Evolutionary conservation across 2,888 invertebrate species (phyloP), one percentile per base, ranked within the genome.

Genomic region (Neocrepidodera transversa): DNA sequence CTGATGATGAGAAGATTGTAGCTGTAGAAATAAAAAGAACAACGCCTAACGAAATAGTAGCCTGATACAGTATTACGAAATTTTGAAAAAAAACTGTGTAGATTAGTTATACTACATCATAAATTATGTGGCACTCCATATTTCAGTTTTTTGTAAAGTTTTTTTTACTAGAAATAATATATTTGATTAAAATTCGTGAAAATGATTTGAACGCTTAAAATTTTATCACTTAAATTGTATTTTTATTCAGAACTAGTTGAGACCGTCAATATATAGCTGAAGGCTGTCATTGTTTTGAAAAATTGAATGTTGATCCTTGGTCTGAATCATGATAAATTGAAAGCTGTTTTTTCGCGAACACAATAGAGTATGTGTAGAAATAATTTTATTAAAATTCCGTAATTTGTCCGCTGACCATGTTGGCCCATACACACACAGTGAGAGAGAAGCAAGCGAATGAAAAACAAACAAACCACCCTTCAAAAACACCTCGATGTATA

Each of bases 401-500:
- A 68, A 65, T 66, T 68, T 63, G 67, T 62, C 66, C 65, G 57
- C 50, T 62, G 64, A 64, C 63, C 66, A 66, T 63, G 67, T 64
- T 60, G 63, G 60, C 53, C 58, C 54, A 53, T 49, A 43, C 47
- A 60, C 54, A 51, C 59, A 60, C 60, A n/a, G n/a, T n/a, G n/a
- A n/a, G n/a, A n/a, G n/a, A n/a, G n/a, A n/a, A n/a, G 57, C 56
- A 60, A 53, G 53, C 60, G 60, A 65, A 67, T 65, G 62, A 59
- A 65, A 67, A 67, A 65, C 63, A 65, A 66, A 66, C 66, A 59
- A 59, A 62, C 68, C 70, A 70, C 70, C 71, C 68, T 69, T 71
- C 71, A 62, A 71, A 72, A 72, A 70, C 71, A 68, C 71, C 72
- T 70, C 72, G 60, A 67, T 68, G 67, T 64, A 62, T 68, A 70